A percentile compares a stretch with the other conserved stretches of the same genome.
Evolutionary conservation across 53 echinoderm and acorn worm species (phyloP).

Genomic region (Echinarachnius parma): DNA sequence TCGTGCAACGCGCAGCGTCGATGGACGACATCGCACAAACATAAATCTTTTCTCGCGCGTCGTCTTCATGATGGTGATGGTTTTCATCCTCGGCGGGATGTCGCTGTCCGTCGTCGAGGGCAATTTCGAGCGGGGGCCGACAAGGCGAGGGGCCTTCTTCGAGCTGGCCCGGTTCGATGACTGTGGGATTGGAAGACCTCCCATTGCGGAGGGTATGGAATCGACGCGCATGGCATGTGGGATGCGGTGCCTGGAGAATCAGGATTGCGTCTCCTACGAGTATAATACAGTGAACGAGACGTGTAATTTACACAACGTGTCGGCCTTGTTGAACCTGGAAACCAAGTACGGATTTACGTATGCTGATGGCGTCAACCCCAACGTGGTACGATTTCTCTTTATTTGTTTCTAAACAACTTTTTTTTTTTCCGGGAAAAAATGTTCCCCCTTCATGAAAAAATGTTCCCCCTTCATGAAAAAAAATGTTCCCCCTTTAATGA

Average conservation of each 20-base stretch:
- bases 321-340: slow-evolving; percentile 50
- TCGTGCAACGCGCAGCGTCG: too few species aligned
- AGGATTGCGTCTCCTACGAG: slow-evolving; percentile 60
- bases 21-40: too few species aligned
- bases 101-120: slow-evolving; percentile 10
- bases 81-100: slow-evolving; percentile 4
- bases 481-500: too few species aligned
- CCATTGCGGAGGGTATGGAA: slow-evolving; percentile 36
- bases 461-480: too few species aligned
- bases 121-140: slow-evolving; percentile 45
- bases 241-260: slow-evolving; percentile 59
- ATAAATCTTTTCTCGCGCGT: neutral
- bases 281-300: slow-evolving; percentile 52
- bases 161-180: slow-evolving; percentile 69
- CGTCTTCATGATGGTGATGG: slow-evolving; percentile 4
- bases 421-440: too few species aligned
- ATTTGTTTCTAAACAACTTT: too few species aligned
- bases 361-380: slow-evolving; percentile 65
- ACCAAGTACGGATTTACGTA: slow-evolving; percentile 67
- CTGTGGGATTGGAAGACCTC: slow-evolving; percentile 61
- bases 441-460: too few species aligned
- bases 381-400: slow-evolving; percentile 30
- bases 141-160: slow-evolving; percentile 57
- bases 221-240: slow-evolving; percentile 51
- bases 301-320: slow-evolving; percentile 60